Evolutionary conservation across 2,797 vertebrate genomes (phyloP).

Genomic region (Lepilemur septentrionalis): DNA sequence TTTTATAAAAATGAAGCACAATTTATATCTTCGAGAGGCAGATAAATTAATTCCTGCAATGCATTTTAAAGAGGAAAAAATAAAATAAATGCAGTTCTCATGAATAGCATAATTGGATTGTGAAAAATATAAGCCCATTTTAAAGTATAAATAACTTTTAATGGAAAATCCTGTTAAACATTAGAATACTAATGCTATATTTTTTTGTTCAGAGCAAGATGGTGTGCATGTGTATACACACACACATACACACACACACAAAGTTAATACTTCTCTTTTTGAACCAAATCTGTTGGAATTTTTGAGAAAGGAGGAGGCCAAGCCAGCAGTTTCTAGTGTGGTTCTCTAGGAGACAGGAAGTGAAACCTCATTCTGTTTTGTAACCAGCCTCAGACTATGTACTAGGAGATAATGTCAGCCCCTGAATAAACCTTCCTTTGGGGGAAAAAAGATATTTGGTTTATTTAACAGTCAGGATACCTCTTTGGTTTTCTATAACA

Average conservation of each 20-base stretch:
- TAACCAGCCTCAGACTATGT: background rate
- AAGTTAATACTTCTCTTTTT: background rate
- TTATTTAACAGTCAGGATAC: background rate
- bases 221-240: fast-evolving
- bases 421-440: background rate
- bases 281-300: background rate
- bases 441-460: background rate
- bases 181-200: background rate
- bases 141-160: slow-evolving; percentile 48
- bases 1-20: background rate
- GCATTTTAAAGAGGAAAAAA: slow-evolving; percentile 20
- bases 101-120: background rate
- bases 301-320: background rate
- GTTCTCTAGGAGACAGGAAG: background rate
- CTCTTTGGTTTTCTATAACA: background rate
- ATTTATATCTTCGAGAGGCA: background rate
- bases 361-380: background rate
- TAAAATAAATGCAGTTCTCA: background rate
- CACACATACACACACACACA: background rate
- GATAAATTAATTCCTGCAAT: slow-evolving; percentile 4
- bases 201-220: slow-evolving; percentile 17
- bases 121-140: slow-evolving; percentile 33
- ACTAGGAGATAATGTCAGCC: background rate
- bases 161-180: background rate
- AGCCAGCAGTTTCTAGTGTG: background rate